Evolutionary conservation across 2,888 invertebrate species (phyloP).

Genomic region (Napeogenes sylphis): DNA sequence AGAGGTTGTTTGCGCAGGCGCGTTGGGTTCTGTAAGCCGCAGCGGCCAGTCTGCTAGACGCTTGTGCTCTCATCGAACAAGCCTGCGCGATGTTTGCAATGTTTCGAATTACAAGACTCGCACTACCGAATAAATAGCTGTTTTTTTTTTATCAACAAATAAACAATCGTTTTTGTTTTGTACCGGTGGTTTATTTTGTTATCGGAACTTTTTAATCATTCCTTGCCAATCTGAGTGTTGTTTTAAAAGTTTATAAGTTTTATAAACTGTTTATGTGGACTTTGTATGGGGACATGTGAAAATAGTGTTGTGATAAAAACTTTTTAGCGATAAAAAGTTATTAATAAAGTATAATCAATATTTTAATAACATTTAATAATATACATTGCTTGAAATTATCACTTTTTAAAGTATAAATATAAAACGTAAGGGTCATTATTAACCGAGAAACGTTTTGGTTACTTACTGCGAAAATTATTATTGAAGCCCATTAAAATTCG

Average conservation of each 20-base stretch:
- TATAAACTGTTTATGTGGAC: neutral
- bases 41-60: conserved; percentile 64
- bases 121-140: conserved; percentile 41
- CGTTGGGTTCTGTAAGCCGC: conserved; percentile 43
- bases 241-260: conserved; percentile 3
- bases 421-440: too few relatives aligned
- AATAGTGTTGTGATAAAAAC: neutral
- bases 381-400: too few relatives aligned
- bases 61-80: conserved; percentile 54
- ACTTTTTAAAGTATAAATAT: too few relatives aligned
- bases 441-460: too few relatives aligned
- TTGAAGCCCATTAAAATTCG: too few relatives aligned
- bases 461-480: too few relatives aligned
- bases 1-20: conserved; percentile 68
- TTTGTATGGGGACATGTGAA: neutral
- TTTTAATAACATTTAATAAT: too few relatives aligned
- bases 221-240: neutral
- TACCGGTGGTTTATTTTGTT: neutral
- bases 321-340: too few relatives aligned
- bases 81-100: conserved; percentile 45
- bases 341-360: too few relatives aligned
- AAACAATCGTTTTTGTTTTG: neutral
- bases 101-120: conserved; percentile 49
- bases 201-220: neutral
- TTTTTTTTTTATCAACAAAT: conserved; percentile 30